phyloP scores from a whole-genome alignment of 2,888 invertebrate species.

The Eupeodes luniger region DNA sequence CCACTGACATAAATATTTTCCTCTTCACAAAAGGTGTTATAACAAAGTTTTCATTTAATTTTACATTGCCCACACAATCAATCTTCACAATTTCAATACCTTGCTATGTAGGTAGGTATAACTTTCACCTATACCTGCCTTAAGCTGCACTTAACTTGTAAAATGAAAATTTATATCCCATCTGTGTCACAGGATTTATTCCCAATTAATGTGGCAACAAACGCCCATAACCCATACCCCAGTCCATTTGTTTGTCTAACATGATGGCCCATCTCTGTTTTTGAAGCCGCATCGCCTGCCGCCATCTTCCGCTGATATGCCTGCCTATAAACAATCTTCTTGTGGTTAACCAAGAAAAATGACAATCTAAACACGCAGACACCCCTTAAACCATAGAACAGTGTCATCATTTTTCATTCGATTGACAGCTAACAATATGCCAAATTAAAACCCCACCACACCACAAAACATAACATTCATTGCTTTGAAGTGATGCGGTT shows the following conservation, averaged over 20 bases:
- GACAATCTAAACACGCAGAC: conserved; percentile 73
- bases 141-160: conserved; percentile 74
- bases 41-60: conserved; percentile 22
- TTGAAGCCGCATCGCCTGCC: not conserved
- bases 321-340: conserved; percentile 62
- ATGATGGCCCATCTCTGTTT: conserved; percentile 16
- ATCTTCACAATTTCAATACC: conserved; percentile 64
- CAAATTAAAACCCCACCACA: conserved; percentile 78
- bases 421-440: conserved; percentile 79
- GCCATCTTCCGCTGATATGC: not conserved
- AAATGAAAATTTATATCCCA: conserved; percentile 76
- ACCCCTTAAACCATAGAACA: conserved; percentile 47
- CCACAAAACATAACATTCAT: conserved; percentile 26
- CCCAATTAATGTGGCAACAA: conserved; percentile 68
- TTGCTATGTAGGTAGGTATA: not conserved
- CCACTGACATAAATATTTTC: conserved; percentile 22
- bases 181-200: conserved; percentile 74
- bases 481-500: not conserved
- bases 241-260: conserved; percentile 50
- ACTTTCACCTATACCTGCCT: conserved; percentile 48
- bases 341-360: conserved; percentile 77
- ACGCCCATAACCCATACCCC: conserved; percentile 21
- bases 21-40: conserved; percentile 36
- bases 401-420: conserved; percentile 78
- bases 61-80: conserved; percentile 45